Percentiles rank a stretch among this genome's conserved stretches.
These are phyloP conservation scores for Calephelis perditalis DNA, from an alignment of 2,888 invertebrate species.

Conservation along the genomic window DNA sequence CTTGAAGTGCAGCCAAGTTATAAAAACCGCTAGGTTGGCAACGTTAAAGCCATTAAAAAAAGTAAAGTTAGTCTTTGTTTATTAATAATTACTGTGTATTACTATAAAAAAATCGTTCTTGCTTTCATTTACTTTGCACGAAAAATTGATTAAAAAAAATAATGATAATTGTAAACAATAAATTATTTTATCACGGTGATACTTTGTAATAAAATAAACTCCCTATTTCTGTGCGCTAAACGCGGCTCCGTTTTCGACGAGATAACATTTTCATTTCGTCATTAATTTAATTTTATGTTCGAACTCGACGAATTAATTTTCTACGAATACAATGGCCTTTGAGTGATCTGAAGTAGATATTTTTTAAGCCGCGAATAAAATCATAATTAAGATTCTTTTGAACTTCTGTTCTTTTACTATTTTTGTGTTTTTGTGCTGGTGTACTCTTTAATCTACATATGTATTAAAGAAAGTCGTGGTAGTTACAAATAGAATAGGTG, in stretches of 20 bases:
- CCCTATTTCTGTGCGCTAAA: constrained; percentile 7
- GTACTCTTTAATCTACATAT: too few species aligned
- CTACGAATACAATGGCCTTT: constrained; percentile 19
- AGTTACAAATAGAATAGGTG: too few species aligned
- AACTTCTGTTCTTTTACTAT: too few species aligned
- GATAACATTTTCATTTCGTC: constrained; percentile 28
- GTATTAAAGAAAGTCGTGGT: too few species aligned
- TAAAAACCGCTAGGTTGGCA: too few species aligned
- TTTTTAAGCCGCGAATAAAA: constrained; percentile 6
- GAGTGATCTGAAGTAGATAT: constrained; percentile 10
- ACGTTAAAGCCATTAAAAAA: too few species aligned
- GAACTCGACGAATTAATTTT: constrained; percentile 30
- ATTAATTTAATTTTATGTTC: constrained; percentile 34
- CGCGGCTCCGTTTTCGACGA: constrained; percentile 21
- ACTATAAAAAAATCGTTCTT: too few species aligned
- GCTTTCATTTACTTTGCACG: too few species aligned
- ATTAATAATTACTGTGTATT: too few species aligned
- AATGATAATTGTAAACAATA: constrained; percentile 1
- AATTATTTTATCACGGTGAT: constrained; percentile 6
- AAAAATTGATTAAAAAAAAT: not conserved
- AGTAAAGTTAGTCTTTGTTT: too few species aligned
- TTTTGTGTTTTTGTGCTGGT: too few species aligned
- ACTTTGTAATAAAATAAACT: constrained; percentile 10
- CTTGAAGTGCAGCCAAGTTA: too few species aligned
- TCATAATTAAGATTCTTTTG: not conserved